These are phyloP conservation scores for Pachyseris speciosa DNA, from an alignment of 64 coral and sea anemone species.

Conservation along the genomic window DNA sequence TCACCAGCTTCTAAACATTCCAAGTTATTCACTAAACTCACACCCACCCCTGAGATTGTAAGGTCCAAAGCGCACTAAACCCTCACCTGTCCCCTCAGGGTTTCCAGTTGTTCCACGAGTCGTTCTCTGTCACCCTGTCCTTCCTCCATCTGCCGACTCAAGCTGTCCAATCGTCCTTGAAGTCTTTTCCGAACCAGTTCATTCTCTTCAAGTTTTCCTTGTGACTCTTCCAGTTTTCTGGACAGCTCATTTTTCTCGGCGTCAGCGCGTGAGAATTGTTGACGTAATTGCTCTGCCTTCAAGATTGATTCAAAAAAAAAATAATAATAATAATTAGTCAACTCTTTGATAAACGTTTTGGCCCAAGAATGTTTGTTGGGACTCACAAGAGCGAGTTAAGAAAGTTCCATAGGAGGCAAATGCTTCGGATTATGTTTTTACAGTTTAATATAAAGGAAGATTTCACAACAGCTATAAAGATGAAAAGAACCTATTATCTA, in stretches of 20 bases:
- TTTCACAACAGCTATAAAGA: too few relatives aligned
- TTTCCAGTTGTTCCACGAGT: slow-evolving; percentile 81
- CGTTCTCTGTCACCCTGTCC: slow-evolving; percentile 87
- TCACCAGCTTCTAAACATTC: too few relatives aligned
- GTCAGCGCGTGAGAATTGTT: slow-evolving; percentile 66
- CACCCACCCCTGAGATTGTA: too few relatives aligned
- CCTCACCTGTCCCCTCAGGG: slow-evolving; percentile 80
- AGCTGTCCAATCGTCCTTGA: slow-evolving; percentile 70
- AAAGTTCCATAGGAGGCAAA: too few relatives aligned
- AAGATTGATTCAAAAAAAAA: background rate
- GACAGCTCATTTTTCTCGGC: slow-evolving; percentile 72
- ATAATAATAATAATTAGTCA: background rate
- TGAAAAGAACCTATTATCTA: too few relatives aligned
- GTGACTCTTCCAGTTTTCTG: slow-evolving; percentile 75
- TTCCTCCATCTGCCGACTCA: slow-evolving; percentile 77
- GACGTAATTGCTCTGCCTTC: slow-evolving; percentile 87
- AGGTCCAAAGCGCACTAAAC: too few relatives aligned
- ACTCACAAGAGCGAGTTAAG: too few relatives aligned
- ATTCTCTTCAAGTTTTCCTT: slow-evolving; percentile 82
- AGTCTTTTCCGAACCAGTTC: slow-evolving; percentile 77
- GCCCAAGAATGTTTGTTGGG: too few relatives aligned
- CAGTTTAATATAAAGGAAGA: too few relatives aligned
- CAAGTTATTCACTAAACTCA: too few relatives aligned
- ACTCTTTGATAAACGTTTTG: too few relatives aligned
- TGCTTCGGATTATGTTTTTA: too few relatives aligned